A percentile compares a stretch with the other conserved stretches of the same genome.
Conservation (phyloP, 2,797 vertebrate genomes). For the Acrossocheilus fasciatus region DNA sequence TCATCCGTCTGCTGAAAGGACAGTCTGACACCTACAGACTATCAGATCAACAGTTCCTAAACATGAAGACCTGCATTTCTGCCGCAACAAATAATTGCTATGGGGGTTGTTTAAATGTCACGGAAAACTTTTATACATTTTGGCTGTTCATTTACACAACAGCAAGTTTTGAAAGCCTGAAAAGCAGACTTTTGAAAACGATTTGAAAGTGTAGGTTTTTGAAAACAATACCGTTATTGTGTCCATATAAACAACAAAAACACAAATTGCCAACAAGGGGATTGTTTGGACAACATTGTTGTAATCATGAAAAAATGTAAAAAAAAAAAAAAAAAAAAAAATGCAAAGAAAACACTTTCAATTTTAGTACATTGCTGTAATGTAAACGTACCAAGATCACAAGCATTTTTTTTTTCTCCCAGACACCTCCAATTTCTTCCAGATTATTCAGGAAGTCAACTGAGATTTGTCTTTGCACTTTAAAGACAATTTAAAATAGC, state of each 20-base stretch:
- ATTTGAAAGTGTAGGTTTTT: neutral
- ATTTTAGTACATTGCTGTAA: neutral
- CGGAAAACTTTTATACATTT: neutral
- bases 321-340: neutral
- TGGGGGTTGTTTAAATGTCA: neutral
- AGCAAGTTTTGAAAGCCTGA: neutral
- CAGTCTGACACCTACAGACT: conserved; percentile 45
- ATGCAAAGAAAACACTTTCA: neutral
- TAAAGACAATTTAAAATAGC: neutral
- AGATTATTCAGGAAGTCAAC: neutral
- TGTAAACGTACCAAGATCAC: neutral
- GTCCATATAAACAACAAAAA: neutral
- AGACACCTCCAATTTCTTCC: neutral
- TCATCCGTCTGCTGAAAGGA: conserved; percentile 42
- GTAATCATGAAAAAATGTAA: neutral
- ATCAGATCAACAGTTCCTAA: conserved; percentile 14
- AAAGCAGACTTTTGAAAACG: neutral
- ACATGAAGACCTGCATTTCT: neutral
- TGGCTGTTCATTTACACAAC: neutral
- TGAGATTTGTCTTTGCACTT: neutral
- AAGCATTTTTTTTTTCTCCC: neutral
- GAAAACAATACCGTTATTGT: neutral
- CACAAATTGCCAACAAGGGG: neutral
- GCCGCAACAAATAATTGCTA: neutral
- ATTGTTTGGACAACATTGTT: neutral